A percentile compares a stretch with the other conserved stretches of the same genome.
Conservation (phyloP, 1,140 invertebrate genomes). For the Anastrepha ludens region DNA sequence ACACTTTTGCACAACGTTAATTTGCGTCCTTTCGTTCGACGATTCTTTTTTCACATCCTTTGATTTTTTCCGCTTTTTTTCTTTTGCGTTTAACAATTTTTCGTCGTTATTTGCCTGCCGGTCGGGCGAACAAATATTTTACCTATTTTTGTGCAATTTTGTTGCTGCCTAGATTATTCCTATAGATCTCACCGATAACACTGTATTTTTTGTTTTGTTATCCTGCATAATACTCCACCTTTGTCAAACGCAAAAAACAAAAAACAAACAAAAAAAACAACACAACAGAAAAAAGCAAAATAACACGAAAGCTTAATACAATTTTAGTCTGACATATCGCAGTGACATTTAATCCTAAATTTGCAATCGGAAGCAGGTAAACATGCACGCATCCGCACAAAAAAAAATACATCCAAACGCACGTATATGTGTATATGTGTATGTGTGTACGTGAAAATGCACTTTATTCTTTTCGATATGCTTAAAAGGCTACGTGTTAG, state of each 20-base stretch:
- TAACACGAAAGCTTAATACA: neutral
- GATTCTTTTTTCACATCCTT: neutral
- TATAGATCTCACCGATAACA: neutral
- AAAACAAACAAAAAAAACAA: too few relatives aligned
- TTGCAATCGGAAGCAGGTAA: neutral
- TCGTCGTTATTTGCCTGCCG: neutral
- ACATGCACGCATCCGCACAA: neutral
- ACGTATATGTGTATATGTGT: neutral
- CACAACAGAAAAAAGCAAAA: too few relatives aligned
- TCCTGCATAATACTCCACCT: neutral
- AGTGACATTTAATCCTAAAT: conserved; percentile 3
- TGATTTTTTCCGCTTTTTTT: neutral
- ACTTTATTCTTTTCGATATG: too few relatives aligned
- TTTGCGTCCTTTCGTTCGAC: conserved; percentile 1
- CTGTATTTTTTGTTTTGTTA: neutral
- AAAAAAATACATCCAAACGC: neutral
- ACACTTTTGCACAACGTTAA: conserved; percentile 46
- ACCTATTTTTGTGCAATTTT: conserved; percentile 1
- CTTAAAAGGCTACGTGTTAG: neutral
- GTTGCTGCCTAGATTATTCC: conserved; percentile 4
- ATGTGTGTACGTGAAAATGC: too few relatives aligned
- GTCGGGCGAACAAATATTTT: neutral
- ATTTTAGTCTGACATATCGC: conserved; percentile 3
- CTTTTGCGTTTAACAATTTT: neutral
- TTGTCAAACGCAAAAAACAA: neutral